phyloP scores from a whole-genome alignment of 2,113 vertebrate genomes.

The Lipophrys pholis region DNA sequence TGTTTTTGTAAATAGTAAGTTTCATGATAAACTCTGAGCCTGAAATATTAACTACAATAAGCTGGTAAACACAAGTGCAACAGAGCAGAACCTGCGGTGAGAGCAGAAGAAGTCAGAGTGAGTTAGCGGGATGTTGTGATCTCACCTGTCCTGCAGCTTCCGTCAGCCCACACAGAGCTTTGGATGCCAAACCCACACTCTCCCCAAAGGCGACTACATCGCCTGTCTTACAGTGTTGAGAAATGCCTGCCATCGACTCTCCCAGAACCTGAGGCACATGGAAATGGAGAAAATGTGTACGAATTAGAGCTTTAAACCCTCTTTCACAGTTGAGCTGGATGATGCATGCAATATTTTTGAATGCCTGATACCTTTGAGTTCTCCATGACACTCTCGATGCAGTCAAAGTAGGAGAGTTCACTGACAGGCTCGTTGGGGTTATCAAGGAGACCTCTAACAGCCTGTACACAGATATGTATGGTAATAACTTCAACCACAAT shows the following conservation, averaged over 20 bases:
- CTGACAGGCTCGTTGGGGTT: conserved; percentile 96
- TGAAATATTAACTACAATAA: not conserved
- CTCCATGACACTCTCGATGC: conserved; percentile 99
- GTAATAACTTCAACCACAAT: conserved; percentile 4
- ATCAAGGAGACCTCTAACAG: conserved; percentile 94
- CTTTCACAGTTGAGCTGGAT: conserved; percentile 18
- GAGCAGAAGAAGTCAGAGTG: not conserved
- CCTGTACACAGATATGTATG: conserved; percentile 79
- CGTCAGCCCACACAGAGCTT: conserved; percentile 96
- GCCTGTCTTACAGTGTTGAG: conserved; percentile 96
- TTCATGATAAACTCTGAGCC: not conserved
- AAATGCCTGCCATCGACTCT: conserved; percentile 98
- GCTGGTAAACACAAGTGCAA: not conserved
- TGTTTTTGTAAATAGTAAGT: not conserved
- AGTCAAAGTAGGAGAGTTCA: conserved; percentile 98
- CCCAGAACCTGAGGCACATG: conserved; percentile 89
- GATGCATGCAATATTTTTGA: conserved; percentile 9
- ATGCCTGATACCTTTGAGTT: conserved; percentile 92
- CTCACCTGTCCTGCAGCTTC: conserved; percentile 97
- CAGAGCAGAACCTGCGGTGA: not conserved
- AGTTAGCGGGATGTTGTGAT: not conserved
- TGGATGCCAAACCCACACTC: conserved; percentile 94
- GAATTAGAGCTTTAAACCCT: conserved; percentile 22
- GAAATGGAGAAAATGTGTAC: conserved; percentile 6
- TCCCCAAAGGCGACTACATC: conserved; percentile 94